phyloP scores from a whole-genome alignment of 2,113 vertebrate genomes.

The Neolamprologus hecqui region DNA sequence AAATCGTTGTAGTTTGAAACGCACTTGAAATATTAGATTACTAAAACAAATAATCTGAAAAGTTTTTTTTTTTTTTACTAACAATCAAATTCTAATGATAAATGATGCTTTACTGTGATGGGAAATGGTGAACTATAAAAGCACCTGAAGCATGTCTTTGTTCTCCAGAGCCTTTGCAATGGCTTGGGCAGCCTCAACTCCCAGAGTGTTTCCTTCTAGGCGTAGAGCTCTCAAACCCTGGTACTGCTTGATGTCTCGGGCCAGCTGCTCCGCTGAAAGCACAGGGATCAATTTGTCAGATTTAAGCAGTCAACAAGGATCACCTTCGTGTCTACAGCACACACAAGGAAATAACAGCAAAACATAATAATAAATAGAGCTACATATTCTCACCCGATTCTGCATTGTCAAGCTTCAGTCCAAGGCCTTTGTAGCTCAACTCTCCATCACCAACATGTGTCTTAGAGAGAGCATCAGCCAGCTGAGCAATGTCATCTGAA shows the following conservation, averaged over 20 bases:
- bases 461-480: slow-evolving; percentile 84
- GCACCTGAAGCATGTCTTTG: slow-evolving; percentile 83
- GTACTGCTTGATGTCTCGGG: slow-evolving; percentile 80
- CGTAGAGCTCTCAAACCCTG: slow-evolving; percentile 81
- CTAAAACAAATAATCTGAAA: not conserved
- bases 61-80: not conserved
- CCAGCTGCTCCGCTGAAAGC: slow-evolving; percentile 76
- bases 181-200: slow-evolving; percentile 87
- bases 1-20: not conserved
- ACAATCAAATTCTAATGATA: not conserved
- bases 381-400: slow-evolving; percentile 75
- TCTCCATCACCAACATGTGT: slow-evolving; percentile 87
- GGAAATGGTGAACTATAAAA: not conserved
- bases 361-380: not conserved
- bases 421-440: slow-evolving; percentile 87
- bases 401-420: slow-evolving; percentile 86
- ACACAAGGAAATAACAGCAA: not conserved
- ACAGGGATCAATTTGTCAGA: not conserved
- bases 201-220: slow-evolving; percentile 92
- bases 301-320: not conserved
- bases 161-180: slow-evolving; percentile 87
- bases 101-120: not conserved
- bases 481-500: slow-evolving; percentile 83
- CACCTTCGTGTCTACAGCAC: not conserved
- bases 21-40: not conserved